Evolutionary conservation across 1,140 invertebrate genomes (phyloP).

Genomic region (Sitobion miscanthi): DNA sequence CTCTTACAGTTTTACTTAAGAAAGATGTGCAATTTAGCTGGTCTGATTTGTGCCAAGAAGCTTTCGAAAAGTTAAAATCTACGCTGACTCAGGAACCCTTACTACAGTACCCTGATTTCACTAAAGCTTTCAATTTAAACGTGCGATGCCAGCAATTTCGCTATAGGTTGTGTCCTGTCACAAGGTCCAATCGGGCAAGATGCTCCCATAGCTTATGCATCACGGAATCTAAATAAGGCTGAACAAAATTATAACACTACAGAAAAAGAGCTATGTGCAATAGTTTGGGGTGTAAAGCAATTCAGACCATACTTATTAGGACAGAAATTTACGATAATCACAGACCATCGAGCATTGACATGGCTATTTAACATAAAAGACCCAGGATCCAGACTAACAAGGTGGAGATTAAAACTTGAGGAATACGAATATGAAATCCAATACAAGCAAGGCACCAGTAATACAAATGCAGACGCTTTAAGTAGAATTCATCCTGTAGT

Average conservation of each 20-base stretch:
- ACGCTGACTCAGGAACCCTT: not conserved
- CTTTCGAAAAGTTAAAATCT: not conserved
- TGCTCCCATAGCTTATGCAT: slow-evolving; percentile 62
- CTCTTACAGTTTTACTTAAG: not conserved
- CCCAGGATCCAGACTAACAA: slow-evolving; percentile 63
- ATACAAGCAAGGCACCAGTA: slow-evolving; percentile 63
- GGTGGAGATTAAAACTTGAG: slow-evolving; percentile 66
- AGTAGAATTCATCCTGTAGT: not conserved
- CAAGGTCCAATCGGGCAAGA: slow-evolving; percentile 60
- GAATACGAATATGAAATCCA: slow-evolving; percentile 64
- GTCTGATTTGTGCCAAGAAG: not conserved
- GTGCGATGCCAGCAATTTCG: not conserved
- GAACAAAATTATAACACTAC: slow-evolving; percentile 63
- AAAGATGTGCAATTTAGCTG: not conserved
- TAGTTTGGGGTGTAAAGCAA: slow-evolving; percentile 63
- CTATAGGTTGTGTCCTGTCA: slow-evolving; percentile 59
- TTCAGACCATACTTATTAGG: slow-evolving; percentile 66
- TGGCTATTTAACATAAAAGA: slow-evolving; percentile 66
- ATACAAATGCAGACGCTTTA: slow-evolving; percentile 60
- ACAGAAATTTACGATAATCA: slow-evolving; percentile 64
- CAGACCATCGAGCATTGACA: slow-evolving; percentile 66
- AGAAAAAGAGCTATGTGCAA: slow-evolving; percentile 63
- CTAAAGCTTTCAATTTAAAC: not conserved
- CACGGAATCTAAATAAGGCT: slow-evolving; percentile 62
- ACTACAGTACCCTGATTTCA: not conserved